A percentile compares a stretch with the other conserved stretches of the same genome.
phyloP scores from a whole-genome alignment of 1,140 invertebrate species.

The Caenorhabditis briggsae region DNA sequence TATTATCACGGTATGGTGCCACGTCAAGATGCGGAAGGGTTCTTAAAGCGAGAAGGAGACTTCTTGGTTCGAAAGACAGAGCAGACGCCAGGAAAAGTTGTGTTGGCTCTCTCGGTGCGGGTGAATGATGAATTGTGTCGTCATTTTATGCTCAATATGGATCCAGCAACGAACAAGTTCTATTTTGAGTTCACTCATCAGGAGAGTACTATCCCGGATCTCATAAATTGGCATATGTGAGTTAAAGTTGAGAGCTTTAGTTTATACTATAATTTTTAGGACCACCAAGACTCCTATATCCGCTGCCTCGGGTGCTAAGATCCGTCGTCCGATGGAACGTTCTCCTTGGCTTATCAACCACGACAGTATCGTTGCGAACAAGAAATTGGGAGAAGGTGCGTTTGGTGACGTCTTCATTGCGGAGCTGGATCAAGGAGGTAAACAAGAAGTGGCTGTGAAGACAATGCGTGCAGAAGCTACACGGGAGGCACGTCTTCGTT shows the following conservation, averaged over 20 bases:
- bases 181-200: constrained; percentile 64
- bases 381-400: constrained; percentile 72
- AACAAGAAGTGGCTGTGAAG: constrained; percentile 66
- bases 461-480: constrained; percentile 65
- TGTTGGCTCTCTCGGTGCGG: constrained; percentile 60
- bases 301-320: constrained; percentile 42
- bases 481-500: constrained; percentile 65
- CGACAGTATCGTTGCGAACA: constrained; percentile 67
- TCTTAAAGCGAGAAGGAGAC: constrained; percentile 67
- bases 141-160: constrained; percentile 68
- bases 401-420: constrained; percentile 64
- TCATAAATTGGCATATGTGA: constrained; percentile 65
- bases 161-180: constrained; percentile 42
- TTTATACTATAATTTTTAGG: constrained; percentile 41
- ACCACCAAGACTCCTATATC: constrained; percentile 57
- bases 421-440: constrained; percentile 57
- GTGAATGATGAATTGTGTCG: constrained; percentile 51
- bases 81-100: constrained; percentile 58
- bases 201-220: constrained; percentile 61
- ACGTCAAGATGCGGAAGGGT: constrained; percentile 60
- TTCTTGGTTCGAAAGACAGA: constrained; percentile 65
- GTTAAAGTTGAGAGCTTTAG: background rate
- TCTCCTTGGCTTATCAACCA: constrained; percentile 72
- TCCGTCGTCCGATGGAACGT: constrained; percentile 67
- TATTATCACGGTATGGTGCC: constrained; percentile 66